Evolutionary conservation across 1,140 invertebrate species (phyloP).

Genomic region (Mamestra configurata): DNA sequence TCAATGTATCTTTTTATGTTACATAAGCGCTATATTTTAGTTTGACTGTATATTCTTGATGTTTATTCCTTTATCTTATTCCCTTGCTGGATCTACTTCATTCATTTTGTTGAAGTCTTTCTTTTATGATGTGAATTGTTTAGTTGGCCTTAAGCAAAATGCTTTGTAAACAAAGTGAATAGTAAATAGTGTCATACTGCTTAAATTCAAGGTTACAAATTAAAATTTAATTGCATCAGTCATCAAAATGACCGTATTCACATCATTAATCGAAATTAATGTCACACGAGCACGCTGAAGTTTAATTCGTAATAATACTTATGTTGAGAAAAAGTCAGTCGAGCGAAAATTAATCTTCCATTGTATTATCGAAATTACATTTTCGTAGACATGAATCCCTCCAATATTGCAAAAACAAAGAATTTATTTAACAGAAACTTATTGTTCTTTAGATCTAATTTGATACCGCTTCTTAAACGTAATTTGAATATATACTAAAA

Average conservation of each 20-base stretch:
- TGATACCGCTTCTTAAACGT: conserved; percentile 35
- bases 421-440: conserved; percentile 29
- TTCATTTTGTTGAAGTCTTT: conserved; percentile 5
- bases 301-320: neutral
- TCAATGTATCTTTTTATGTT: conserved; percentile 42
- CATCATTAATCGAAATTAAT: neutral
- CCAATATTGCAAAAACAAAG: neutral
- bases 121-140: neutral
- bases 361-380: conserved; percentile 36
- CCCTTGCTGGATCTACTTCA: neutral
- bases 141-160: neutral
- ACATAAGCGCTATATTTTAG: conserved; percentile 32
- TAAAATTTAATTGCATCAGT: too few relatives aligned
- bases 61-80: neutral
- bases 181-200: too few relatives aligned
- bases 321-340: conserved; percentile 4
- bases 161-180: too few relatives aligned
- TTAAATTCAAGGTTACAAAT: too few relatives aligned
- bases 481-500: conserved; percentile 35
- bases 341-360: conserved; percentile 8
- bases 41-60: neutral
- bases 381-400: conserved; percentile 7
- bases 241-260: too few relatives aligned
- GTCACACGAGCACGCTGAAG: neutral
- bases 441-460: conserved; percentile 38